A percentile compares a stretch with the other conserved stretches of the same genome.
phyloP scores from a whole-genome alignment of 1,140 invertebrate species.

The Drosophila trapezifrons region DNA sequence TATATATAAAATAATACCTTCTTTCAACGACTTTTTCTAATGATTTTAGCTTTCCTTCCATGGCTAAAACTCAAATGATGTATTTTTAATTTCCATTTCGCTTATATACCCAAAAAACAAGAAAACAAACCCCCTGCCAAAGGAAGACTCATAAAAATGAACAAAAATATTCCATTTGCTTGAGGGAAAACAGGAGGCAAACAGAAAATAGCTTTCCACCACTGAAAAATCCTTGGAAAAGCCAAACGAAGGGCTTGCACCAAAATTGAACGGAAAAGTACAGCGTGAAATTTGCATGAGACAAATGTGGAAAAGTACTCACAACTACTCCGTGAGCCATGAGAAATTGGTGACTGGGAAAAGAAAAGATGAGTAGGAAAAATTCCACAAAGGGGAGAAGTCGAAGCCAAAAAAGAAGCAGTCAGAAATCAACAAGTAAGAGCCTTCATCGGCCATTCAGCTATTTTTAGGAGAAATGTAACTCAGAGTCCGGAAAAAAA shows the following conservation, averaged over 20 bases:
- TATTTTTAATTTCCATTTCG: background rate
- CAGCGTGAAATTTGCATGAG: conserved; percentile 42
- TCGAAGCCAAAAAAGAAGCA: background rate
- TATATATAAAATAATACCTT: background rate
- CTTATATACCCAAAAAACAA: background rate
- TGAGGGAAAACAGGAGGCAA: conserved; percentile 16
- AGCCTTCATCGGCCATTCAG: background rate
- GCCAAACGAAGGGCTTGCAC: conserved; percentile 7
- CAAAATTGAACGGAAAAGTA: conserved; percentile 50
- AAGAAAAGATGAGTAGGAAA: background rate
- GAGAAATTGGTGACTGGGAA: background rate
- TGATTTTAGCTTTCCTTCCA: too few relatives aligned
- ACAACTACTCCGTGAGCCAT: conserved; percentile 4
- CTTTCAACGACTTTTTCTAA: background rate
- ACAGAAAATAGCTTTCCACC: conserved; percentile 31
- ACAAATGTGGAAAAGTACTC: conserved; percentile 43
- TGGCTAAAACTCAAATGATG: background rate
- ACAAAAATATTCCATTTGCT: conserved; percentile 54
- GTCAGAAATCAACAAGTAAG: conserved; percentile 1
- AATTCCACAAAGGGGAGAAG: background rate
- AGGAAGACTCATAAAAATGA: conserved; percentile 37
- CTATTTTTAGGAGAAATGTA: background rate
- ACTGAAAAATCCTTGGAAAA: conserved; percentile 16
- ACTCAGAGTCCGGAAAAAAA: background rate
- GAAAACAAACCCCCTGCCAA: conserved; percentile 7